phyloP scores from a whole-genome alignment of 2,797 vertebrate genomes.

The Toxotes lorentzi region DNA sequence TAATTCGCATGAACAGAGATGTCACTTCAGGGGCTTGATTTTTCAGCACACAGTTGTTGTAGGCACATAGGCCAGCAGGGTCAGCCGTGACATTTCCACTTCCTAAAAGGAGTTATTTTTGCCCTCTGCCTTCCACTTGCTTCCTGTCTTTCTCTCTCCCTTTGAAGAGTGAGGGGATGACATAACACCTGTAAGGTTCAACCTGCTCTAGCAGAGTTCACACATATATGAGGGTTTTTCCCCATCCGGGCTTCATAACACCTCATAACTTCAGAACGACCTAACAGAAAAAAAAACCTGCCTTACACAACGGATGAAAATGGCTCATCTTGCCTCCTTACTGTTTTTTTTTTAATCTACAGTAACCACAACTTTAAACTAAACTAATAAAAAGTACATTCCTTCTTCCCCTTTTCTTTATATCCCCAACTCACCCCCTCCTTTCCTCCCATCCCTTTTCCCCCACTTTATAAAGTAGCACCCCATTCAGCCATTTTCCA shows the following conservation, averaged over 20 bases:
- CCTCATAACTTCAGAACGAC: conserved; percentile 4
- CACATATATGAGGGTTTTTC: conserved; percentile 31
- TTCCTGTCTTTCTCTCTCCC: conserved; percentile 16
- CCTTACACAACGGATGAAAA: conserved; percentile 6
- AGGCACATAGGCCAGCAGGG: conserved; percentile 25
- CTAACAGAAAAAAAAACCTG: neutral
- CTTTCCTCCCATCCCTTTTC: conserved; percentile 1
- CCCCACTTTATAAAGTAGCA: conserved; percentile 15
- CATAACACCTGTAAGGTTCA: conserved; percentile 40
- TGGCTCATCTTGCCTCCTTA: neutral
- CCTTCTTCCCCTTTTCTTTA: neutral
- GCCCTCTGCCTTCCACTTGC: conserved; percentile 1
- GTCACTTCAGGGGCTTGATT: neutral
- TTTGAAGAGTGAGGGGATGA: conserved; percentile 38
- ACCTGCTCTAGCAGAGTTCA: conserved; percentile 43
- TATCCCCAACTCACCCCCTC: neutral
- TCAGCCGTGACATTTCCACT: conserved; percentile 44
- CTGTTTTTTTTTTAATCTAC: neutral
- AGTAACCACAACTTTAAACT: neutral
- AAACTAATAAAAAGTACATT: neutral
- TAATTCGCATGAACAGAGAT: conserved; percentile 17
- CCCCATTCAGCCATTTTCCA: conserved; percentile 32
- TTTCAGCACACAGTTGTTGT: conserved; percentile 38
- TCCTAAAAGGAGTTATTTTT: conserved; percentile 37
- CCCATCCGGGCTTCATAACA: conserved; percentile 11